phyloP scores from a whole-genome alignment of 2,797 vertebrate species.

The Pyrocephalus nanus region DNA sequence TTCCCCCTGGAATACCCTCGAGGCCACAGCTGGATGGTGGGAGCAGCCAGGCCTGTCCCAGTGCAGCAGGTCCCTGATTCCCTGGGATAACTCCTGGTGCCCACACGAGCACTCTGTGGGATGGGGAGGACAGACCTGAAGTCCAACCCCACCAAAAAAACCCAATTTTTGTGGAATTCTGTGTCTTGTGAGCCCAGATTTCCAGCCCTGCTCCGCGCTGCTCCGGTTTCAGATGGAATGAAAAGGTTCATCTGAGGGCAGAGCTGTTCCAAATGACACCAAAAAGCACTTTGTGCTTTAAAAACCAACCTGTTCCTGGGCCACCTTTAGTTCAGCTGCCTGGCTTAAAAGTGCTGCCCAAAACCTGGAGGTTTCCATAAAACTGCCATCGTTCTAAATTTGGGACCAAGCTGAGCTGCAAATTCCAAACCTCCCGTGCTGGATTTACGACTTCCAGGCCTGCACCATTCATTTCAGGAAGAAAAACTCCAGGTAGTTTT shows the following conservation, averaged over 20 bases:
- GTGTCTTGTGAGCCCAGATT: not conserved
- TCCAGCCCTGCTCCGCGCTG: not conserved
- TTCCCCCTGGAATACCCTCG: not conserved
- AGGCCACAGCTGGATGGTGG: not conserved
- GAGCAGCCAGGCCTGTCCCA: not conserved
- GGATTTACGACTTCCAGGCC: rapidly evolving
- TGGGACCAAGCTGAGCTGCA: not conserved
- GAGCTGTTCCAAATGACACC: not conserved
- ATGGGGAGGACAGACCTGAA: not conserved
- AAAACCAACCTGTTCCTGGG: not conserved
- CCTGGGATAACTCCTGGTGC: not conserved
- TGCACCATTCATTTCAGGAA: not conserved
- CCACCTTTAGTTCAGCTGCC: not conserved
- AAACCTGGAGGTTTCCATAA: not conserved
- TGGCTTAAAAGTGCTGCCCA: not conserved
- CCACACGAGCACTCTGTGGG: not conserved
- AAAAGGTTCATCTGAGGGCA: not conserved
- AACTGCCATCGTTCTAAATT: not conserved
- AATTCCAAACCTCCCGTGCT: not conserved
- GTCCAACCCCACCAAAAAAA: not conserved
- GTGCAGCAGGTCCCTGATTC: not conserved
- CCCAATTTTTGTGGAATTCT: not conserved
- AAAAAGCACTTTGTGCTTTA: not conserved
- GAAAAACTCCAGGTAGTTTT: not conserved
- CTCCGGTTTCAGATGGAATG: not conserved